Evolutionary conservation across 2,113 vertebrate genomes (phyloP).

Genomic region (Pedionomus torquatus): DNA sequence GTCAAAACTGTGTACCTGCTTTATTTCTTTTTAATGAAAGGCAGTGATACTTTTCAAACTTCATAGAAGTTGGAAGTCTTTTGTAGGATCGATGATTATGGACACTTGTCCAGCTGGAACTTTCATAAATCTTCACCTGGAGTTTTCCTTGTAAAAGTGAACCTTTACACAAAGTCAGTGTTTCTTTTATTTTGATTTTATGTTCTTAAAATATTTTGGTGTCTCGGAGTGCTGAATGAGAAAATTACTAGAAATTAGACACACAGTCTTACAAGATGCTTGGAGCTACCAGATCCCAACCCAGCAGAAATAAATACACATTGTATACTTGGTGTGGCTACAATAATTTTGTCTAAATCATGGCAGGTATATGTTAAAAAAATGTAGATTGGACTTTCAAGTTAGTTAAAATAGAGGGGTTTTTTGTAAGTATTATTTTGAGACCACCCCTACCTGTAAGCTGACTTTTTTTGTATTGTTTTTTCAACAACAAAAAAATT

Average conservation of each 20-base stretch:
- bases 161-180: not conserved
- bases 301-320: not conserved
- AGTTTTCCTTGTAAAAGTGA: not conserved
- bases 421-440: not conserved
- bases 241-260: not conserved
- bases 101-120: not conserved
- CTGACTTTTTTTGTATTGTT: not conserved
- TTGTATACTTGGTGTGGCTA: not conserved
- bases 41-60: not conserved
- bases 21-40: not conserved
- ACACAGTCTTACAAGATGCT: not conserved
- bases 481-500: not conserved
- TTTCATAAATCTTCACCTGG: not conserved
- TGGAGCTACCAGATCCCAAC: not conserved
- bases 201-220: not conserved
- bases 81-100: not conserved
- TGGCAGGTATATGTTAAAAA: not conserved
- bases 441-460: not conserved
- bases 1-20: not conserved
- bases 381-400: not conserved
- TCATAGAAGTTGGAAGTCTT: not conserved
- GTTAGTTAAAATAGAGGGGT: not conserved
- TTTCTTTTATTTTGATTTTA: not conserved
- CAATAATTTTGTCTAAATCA: not conserved
- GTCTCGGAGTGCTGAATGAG: not conserved